Evolutionary conservation across 2,113 vertebrate genomes (phyloP), one percentile per base, ranked within the genome.

Genomic region (Tragulus kanchil): DNA sequence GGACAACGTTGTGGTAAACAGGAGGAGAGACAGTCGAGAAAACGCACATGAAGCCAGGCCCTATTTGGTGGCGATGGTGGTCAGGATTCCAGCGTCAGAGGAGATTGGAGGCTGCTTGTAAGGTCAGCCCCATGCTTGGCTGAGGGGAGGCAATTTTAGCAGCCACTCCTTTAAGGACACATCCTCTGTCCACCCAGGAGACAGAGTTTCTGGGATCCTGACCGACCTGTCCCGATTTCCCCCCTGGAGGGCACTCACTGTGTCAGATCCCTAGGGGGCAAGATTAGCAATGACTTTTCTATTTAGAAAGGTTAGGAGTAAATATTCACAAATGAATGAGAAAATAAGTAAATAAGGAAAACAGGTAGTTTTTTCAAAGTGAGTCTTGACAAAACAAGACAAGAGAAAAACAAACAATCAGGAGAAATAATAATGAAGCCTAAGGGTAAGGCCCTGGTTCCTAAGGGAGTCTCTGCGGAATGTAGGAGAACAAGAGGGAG

Each of bases 311-410:
- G 23, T 89, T 54, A 96, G 45, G n/a, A 91, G 61, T 83, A 97
- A 97, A 90, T 58, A 92, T 73, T 75, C 48, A 50, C 79, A 97
- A 97, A 94, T 71, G 85, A 90, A 88, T 65, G 58, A 62, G 62
- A 87, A 93, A 89, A 89, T 88, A 56, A 3, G 62, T 69, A 87
- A 92, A 87, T n/a, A 87, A 79, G 8, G 9, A 89, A 94, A 89
- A 52, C 31, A 73, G 50, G 31, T 45, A 90, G 6, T 45, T 79
- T 91, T 91, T 97, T 85, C 81, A 90, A 62, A 89, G 13, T 52
- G n/a, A 81, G 12, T 58, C 50, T 90, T 96, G 79, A 12, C 31
- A 69, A 85, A 85, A 21, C 10, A 36, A 36, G 36, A 36, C 36
- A 36, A 36, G 36, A 36, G 36, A 36, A 36, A 36, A 36, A 36